A percentile compares a stretch with the other conserved stretches of the same genome.
phyloP scores from a whole-genome alignment of 2,888 invertebrate species.

The Dicyrtoma fusca region DNA sequence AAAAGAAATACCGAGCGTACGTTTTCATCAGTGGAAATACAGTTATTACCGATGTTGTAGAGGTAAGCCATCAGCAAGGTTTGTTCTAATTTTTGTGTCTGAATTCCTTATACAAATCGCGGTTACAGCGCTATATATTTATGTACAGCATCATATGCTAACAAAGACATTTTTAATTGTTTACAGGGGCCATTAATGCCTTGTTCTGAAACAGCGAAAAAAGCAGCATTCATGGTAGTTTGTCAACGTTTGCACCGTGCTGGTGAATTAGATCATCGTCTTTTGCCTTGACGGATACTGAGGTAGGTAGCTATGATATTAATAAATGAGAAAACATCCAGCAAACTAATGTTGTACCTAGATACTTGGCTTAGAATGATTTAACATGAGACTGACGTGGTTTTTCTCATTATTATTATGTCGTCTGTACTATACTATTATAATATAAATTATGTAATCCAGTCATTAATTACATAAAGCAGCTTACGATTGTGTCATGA shows the following conservation, averaged over 20 bases:
- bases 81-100: neutral
- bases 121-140: neutral
- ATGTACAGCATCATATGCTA: conserved; percentile 6
- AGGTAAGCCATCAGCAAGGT: neutral
- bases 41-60: neutral
- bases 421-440: too few species aligned
- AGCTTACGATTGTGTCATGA: too few species aligned
- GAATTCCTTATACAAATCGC: neutral
- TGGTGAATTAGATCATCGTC: conserved; percentile 71
- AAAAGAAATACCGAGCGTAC: conserved; percentile 69
- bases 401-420: too few species aligned
- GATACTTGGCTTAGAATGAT: too few species aligned
- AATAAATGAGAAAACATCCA: too few species aligned
- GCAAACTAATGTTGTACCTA: too few species aligned
- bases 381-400: too few species aligned
- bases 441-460: too few species aligned
- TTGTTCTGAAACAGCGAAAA: conserved; percentile 71
- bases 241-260: conserved; percentile 71
- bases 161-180: neutral
- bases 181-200: conserved; percentile 67
- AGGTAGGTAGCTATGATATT: too few species aligned
- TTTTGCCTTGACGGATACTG: conserved; percentile 68
- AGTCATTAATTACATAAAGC: too few species aligned
- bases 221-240: conserved; percentile 77
- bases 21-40: neutral